phyloP scores from a whole-genome alignment of 1,140 invertebrate species.

The Leptinotarsa lineolata region DNA sequence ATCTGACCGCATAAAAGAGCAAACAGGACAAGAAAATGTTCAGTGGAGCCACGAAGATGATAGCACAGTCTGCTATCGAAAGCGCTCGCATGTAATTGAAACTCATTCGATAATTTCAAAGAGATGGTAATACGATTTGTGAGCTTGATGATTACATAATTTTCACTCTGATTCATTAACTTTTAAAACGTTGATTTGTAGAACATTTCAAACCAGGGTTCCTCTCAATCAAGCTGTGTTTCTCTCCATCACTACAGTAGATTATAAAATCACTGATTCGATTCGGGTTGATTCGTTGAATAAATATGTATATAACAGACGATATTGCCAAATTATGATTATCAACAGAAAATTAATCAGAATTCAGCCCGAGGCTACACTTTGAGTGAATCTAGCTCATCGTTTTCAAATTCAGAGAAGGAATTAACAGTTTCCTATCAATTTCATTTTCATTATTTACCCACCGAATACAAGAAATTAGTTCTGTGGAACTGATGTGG shows the following conservation, averaged over 20 bases:
- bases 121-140: too few species aligned
- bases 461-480: conserved; percentile 28
- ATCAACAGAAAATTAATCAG: conserved; percentile 35
- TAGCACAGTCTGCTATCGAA: too few species aligned
- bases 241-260: neutral
- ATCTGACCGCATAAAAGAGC: too few species aligned
- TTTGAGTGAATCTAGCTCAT: conserved; percentile 30
- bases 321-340: conserved; percentile 7
- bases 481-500: conserved; percentile 9
- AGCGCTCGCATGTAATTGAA: too few species aligned
- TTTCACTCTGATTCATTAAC: too few species aligned
- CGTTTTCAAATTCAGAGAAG: conserved; percentile 16
- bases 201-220: too few species aligned
- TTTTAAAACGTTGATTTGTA: too few species aligned
- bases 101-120: too few species aligned
- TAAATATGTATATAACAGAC: neutral
- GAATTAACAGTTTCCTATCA: conserved; percentile 30
- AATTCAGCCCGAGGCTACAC: conserved; percentile 30
- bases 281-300: neutral
- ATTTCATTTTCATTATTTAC: conserved; percentile 35
- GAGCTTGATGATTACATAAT: too few species aligned
- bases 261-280: neutral
- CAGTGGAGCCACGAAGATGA: too few species aligned
- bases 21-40: too few species aligned
- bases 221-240: too few species aligned